phyloP scores from a whole-genome alignment of 2,797 vertebrate genomes.

The Diceros bicornis region DNA sequence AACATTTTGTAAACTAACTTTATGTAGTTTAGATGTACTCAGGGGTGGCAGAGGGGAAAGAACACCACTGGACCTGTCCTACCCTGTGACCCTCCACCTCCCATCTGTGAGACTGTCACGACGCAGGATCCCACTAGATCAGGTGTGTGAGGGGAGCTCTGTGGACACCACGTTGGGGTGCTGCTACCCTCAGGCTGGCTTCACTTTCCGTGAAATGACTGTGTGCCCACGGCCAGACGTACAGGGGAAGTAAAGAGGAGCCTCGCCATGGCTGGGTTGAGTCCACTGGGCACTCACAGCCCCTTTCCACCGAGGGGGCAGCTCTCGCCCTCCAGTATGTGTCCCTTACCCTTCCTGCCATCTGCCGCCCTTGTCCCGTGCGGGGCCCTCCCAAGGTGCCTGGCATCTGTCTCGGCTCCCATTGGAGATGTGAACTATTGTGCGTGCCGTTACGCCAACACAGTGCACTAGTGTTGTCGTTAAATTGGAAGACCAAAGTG shows the following conservation, averaged over 20 bases:
- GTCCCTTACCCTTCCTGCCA: background rate
- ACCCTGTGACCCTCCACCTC: background rate
- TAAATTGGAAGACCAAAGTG: background rate
- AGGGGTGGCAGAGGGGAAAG: background rate
- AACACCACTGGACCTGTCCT: background rate
- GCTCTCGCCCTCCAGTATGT: accelerated
- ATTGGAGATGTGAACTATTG: background rate
- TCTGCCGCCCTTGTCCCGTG: accelerated
- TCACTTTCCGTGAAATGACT: background rate
- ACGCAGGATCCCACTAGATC: background rate
- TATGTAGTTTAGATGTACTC: background rate
- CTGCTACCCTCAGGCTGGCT: no score
- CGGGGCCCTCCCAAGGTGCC: background rate
- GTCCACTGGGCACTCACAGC: accelerated
- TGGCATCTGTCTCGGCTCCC: no score
- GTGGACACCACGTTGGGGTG: accelerated
- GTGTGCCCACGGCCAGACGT: accelerated
- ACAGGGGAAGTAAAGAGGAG: background rate
- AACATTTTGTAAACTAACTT: background rate
- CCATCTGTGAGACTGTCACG: background rate
- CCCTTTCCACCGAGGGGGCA: background rate
- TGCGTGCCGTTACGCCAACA: no score
- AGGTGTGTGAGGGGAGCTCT: no score
- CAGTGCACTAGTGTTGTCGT: accelerated
- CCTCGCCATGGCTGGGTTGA: accelerated